Percentiles rank a stretch among this genome's conserved stretches.
Conservation (phyloP, 1,140 invertebrate species). For the Carposina sasakii region DNA sequence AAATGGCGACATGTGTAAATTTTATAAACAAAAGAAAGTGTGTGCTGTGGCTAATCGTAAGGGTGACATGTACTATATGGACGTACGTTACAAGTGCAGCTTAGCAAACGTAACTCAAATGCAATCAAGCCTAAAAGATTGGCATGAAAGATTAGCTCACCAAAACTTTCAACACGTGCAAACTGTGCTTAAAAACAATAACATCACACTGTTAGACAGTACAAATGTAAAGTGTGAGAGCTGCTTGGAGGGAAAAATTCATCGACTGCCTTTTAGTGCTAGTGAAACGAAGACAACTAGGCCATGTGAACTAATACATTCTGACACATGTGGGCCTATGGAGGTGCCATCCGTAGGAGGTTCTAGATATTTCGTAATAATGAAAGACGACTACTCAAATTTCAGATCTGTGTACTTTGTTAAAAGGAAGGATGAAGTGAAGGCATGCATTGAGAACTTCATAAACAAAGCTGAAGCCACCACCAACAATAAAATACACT, state of each 20-base stretch:
- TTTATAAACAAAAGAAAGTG: slow-evolving; percentile 20
- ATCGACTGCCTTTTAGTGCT: slow-evolving; percentile 29
- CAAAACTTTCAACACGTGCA: slow-evolving; percentile 37
- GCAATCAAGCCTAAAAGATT: slow-evolving; percentile 8
- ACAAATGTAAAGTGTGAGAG: slow-evolving; percentile 26
- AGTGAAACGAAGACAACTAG: slow-evolving; percentile 13
- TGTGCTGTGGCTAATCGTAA: slow-evolving; percentile 17
- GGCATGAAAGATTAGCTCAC: slow-evolving; percentile 40
- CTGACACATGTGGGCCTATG: slow-evolving; percentile 32
- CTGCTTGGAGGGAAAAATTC: slow-evolving; percentile 44
- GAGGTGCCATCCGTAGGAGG: slow-evolving; percentile 24
- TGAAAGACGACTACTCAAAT: slow-evolving; percentile 30
- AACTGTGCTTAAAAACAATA: slow-evolving; percentile 16
- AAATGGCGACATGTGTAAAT: slow-evolving; percentile 23
- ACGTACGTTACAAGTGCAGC: no score
- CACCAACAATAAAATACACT: slow-evolving; percentile 40
- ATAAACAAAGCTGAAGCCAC: slow-evolving; percentile 41
- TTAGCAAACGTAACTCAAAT: neutral
- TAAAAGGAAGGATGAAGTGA: slow-evolving; percentile 19
- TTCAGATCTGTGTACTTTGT: slow-evolving; percentile 28
- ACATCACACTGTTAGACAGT: slow-evolving; percentile 14
- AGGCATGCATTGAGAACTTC: slow-evolving; percentile 39
- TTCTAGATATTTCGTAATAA: slow-evolving; percentile 22
- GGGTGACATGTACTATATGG: no score
- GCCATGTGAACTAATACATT: slow-evolving; percentile 21